A percentile compares a stretch with the other conserved stretches of the same genome.
Evolutionary conservation across 2,797 vertebrate species (phyloP).

Genomic region (Todus mexicanus): DNA sequence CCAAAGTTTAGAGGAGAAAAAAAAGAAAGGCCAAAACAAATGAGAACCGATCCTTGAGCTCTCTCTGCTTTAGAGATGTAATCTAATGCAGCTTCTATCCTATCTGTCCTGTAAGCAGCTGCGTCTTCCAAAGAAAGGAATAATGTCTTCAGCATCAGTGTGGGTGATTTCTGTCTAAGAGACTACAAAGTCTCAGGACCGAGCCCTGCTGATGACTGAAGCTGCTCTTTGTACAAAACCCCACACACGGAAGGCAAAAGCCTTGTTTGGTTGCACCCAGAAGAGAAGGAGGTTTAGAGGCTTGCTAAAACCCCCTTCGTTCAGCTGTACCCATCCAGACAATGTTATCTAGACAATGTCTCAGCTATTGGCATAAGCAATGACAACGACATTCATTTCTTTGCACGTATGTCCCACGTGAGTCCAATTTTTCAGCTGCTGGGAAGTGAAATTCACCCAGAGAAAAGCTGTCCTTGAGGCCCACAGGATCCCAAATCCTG

Average conservation of each 20-base stretch:
- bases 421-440: slow-evolving; percentile 20
- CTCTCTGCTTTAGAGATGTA: background rate
- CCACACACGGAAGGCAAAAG: background rate
- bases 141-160: background rate
- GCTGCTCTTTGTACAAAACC: background rate
- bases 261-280: background rate
- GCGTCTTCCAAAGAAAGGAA: slow-evolving; percentile 8
- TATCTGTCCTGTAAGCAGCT: background rate
- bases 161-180: background rate
- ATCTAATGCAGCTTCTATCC: background rate
- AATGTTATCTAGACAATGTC: background rate
- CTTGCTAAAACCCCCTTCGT: background rate
- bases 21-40: background rate
- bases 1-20: background rate
- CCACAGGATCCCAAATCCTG: background rate
- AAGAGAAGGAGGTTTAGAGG: slow-evolving; percentile 17
- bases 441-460: background rate
- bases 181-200: background rate
- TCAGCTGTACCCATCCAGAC: slow-evolving; percentile 12
- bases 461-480: slow-evolving; percentile 18
- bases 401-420: background rate
- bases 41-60: background rate
- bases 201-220: background rate
- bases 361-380: slow-evolving; percentile 22
- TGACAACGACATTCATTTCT: slow-evolving; percentile 28